Percentiles rank a stretch among this genome's conserved stretches.
These are phyloP conservation scores for Beroe forskalii DNA, from an alignment of 37 sponge, comb jelly and placozoan species.

Conservation along the genomic window DNA sequence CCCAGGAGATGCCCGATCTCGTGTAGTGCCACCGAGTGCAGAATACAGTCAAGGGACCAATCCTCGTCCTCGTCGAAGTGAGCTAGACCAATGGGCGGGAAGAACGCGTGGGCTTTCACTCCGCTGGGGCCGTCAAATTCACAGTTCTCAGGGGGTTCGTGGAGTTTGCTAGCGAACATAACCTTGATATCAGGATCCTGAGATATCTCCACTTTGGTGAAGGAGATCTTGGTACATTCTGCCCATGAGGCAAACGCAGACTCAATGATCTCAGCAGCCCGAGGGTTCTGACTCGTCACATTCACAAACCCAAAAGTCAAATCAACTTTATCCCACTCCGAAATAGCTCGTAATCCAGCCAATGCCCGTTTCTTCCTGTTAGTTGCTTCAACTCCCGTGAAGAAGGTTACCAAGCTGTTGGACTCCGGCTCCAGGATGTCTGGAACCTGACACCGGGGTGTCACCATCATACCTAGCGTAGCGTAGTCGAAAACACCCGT, in stretches of 20 bases:
- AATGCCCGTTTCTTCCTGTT: not conserved
- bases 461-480: slow-evolving; percentile 25
- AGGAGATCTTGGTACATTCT: not conserved
- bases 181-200: slow-evolving; percentile 12
- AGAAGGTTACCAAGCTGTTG: not conserved
- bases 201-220: not conserved
- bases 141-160: slow-evolving; percentile 21
- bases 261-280: not conserved
- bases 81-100: slow-evolving; percentile 10
- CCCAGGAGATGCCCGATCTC: slow-evolving; percentile 60
- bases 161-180: not conserved
- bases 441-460: slow-evolving; percentile 36
- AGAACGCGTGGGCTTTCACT: slow-evolving; percentile 45
- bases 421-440: slow-evolving; percentile 6
- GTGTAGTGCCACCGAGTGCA: slow-evolving; percentile 39
- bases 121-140: slow-evolving; percentile 42
- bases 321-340: slow-evolving; percentile 35
- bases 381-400: not conserved
- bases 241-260: slow-evolving; percentile 22
- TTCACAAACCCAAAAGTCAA: slow-evolving; percentile 28
- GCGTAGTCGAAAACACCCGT: slow-evolving; percentile 43
- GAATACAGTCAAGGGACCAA: slow-evolving; percentile 2
- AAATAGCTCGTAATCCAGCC: not conserved
- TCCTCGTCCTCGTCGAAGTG: slow-evolving; percentile 56
- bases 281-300: not conserved